Evolutionary conservation across 2,888 invertebrate genomes (phyloP).

Genomic region (Melangyna quadrimaculata): DNA sequence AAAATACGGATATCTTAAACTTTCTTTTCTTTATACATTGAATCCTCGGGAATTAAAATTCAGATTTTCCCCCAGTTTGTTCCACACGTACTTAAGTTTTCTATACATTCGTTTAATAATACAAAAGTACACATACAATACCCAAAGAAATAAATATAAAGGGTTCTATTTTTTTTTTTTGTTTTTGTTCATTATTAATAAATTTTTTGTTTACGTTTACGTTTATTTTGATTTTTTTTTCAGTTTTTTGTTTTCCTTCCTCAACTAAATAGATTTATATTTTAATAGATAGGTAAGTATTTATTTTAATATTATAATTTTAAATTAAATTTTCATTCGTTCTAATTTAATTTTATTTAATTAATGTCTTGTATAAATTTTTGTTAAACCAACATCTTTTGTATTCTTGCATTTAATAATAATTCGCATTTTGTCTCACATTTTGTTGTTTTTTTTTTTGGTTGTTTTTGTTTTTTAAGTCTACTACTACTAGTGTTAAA

Average conservation of each 20-base stretch:
- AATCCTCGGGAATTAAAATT: too few species aligned
- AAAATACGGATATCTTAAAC: too few species aligned
- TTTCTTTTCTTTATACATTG: too few species aligned
- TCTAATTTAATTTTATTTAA: conserved; percentile 35
- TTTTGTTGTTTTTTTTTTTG: too few species aligned
- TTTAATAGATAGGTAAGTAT: conserved; percentile 31
- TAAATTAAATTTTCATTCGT: conserved; percentile 21
- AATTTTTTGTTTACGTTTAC: conserved; percentile 27
- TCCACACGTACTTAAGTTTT: neutral
- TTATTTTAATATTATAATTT: conserved; percentile 12
- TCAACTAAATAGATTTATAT: conserved; percentile 59
- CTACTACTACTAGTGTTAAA: conserved; percentile 49
- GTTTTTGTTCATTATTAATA: neutral
- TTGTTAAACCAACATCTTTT: conserved; percentile 42
- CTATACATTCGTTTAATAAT: neutral
- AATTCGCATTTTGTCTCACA: conserved; percentile 33
- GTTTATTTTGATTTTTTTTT: conserved; percentile 36
- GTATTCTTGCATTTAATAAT: conserved; percentile 38
- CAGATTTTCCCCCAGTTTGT: neutral
- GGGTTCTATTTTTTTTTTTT: conserved; percentile 11
- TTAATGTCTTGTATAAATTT: conserved; percentile 69
- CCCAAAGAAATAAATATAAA: conserved; percentile 40
- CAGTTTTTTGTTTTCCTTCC: conserved; percentile 1
- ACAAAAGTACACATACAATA: neutral
- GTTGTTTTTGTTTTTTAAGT: conserved; percentile 19